Conservation (phyloP, 2,113 vertebrate species). For the Calidris pygmaea region DNA sequence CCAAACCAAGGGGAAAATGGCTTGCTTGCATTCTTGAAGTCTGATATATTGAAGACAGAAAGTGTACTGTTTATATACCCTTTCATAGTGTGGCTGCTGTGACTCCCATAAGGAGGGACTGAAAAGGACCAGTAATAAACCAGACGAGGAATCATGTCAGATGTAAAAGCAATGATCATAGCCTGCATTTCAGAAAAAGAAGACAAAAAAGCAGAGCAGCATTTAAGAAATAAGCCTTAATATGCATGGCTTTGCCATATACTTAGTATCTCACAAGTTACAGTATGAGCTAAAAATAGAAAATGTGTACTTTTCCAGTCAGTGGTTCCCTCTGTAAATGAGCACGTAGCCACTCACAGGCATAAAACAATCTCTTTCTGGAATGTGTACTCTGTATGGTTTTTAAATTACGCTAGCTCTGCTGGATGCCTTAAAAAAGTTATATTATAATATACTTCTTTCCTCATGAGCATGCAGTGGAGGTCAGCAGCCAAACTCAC, state of each 20-base stretch:
- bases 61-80: conserved; percentile 92
- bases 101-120: conserved; percentile 79
- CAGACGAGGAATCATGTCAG: conserved; percentile 93
- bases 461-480: neutral
- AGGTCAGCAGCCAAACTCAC: neutral
- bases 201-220: neutral
- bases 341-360: neutral
- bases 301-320: neutral
- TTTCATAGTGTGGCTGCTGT: conserved; percentile 79
- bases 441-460: neutral
- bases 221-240: conserved; percentile 9
- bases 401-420: neutral
- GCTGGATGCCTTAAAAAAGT: neutral
- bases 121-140: conserved; percentile 98
- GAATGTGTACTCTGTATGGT: neutral
- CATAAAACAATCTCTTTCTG: conserved; percentile 14
- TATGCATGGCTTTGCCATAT: neutral
- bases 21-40: conserved; percentile 79
- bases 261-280: neutral
- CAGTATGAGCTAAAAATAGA: conserved; percentile 29
- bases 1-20: conserved; percentile 57
- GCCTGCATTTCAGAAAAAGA: conserved; percentile 74
- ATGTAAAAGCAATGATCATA: conserved; percentile 95
- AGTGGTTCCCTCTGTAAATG: conserved; percentile 8
- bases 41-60: conserved; percentile 80